Percentiles rank a stretch among this genome's conserved stretches.
These are phyloP conservation scores for Lycocorax pyrrhopterus DNA, from an alignment of 2,113 vertebrate species.

Conservation along the genomic window DNA sequence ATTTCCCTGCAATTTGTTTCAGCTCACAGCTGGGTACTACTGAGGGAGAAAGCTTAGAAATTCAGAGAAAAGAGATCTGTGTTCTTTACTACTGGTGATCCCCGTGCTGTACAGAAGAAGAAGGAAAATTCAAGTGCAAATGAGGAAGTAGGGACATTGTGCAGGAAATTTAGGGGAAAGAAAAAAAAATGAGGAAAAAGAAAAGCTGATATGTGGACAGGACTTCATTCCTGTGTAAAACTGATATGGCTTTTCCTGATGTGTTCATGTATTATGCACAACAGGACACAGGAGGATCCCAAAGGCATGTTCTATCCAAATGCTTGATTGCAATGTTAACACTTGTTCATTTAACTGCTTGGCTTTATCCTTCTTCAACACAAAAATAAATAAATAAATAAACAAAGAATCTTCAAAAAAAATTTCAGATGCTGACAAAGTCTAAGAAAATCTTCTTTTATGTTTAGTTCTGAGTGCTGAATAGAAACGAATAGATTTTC, in stretches of 20 bases:
- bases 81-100: not conserved
- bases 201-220: not conserved
- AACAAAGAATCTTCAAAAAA: not conserved
- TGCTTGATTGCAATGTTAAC: not conserved
- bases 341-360: not conserved
- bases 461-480: not conserved
- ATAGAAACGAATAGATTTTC: not conserved
- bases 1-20: not conserved
- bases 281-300: not conserved
- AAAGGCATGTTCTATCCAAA: not conserved
- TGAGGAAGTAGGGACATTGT: not conserved
- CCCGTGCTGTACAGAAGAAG: accelerated
- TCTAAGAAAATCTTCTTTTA: not conserved
- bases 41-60: not conserved
- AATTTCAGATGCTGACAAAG: not conserved
- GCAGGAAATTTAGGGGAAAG: not conserved
- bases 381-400: not conserved
- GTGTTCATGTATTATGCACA: not conserved
- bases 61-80: not conserved
- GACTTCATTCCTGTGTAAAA: not conserved
- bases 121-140: not conserved
- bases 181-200: not conserved
- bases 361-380: not conserved
- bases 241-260: not conserved
- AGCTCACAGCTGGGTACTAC: not conserved